These are phyloP conservation scores for Coelopa frigida DNA, from an alignment of 1,140 invertebrate species.

Conservation along the genomic window DNA sequence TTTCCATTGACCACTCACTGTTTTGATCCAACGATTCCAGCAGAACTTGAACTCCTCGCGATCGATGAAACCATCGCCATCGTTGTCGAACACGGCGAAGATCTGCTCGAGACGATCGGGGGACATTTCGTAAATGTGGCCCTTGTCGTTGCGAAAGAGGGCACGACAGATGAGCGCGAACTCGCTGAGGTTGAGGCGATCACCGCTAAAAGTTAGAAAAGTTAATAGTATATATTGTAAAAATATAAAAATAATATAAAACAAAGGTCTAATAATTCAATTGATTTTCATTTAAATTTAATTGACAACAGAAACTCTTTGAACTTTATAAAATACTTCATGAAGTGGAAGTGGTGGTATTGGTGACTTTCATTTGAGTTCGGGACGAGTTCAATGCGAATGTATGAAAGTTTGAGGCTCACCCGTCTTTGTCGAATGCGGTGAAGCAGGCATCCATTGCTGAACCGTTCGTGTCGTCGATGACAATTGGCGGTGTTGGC, in stretches of 20 bases:
- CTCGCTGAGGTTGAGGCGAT: constrained; percentile 66
- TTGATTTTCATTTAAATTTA: no score
- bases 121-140: constrained; percentile 74
- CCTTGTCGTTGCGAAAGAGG: constrained; percentile 76
- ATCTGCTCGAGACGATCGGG: constrained; percentile 65
- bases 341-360: no score
- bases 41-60: constrained; percentile 74
- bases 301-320: no score
- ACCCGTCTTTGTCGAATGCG: constrained; percentile 79
- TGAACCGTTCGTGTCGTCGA: constrained; percentile 47
- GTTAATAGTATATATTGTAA: no score
- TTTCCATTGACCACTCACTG: constrained; percentile 51
- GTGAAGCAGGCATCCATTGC: constrained; percentile 81
- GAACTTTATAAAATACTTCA: no score
- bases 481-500: constrained; percentile 45
- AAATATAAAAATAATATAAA: no score
- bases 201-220: constrained; percentile 56
- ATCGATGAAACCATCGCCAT: constrained; percentile 72
- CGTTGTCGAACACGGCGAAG: constrained; percentile 71
- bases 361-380: no score
- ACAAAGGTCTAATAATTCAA: no score
- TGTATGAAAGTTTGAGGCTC: no score
- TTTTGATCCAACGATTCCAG: constrained; percentile 81
- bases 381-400: no score
- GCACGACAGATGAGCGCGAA: constrained; percentile 76